Evolutionary conservation across 2,113 vertebrate species (phyloP).

Genomic region (Psephotus haematonotus): DNA sequence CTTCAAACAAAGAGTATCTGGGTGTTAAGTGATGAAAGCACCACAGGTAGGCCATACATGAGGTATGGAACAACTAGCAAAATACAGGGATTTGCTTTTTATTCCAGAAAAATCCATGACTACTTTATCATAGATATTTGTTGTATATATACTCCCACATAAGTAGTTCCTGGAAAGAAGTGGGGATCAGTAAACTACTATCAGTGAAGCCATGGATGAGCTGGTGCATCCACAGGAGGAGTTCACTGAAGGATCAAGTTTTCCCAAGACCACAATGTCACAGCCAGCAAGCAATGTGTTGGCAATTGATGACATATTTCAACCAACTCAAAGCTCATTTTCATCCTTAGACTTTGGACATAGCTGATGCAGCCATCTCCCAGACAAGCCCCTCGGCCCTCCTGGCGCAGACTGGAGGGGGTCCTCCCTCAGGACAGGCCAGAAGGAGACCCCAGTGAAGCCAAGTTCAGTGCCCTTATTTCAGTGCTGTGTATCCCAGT

Average conservation of each 20-base stretch:
- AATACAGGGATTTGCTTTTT: background rate
- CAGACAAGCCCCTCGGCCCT: background rate
- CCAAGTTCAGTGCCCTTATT: background rate
- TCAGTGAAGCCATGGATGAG: background rate
- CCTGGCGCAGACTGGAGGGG: background rate
- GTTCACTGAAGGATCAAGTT: background rate
- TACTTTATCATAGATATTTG: background rate
- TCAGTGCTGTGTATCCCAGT: background rate
- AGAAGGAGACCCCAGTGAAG: accelerated
- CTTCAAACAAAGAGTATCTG: background rate
- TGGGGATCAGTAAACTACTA: background rate
- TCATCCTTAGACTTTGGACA: background rate
- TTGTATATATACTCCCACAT: background rate
- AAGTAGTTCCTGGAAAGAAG: background rate
- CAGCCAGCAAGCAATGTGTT: background rate
- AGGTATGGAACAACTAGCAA: background rate
- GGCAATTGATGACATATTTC: background rate
- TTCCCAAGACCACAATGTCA: background rate
- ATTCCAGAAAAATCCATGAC: background rate
- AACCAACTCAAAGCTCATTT: background rate
- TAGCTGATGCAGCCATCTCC: background rate
- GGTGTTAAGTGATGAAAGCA: background rate
- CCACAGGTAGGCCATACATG: accelerated
- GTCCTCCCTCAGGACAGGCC: background rate
- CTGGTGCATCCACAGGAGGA: accelerated